Base-by-base conservation (phyloP, 2,888 invertebrate genomes). In the Drosophila incognita region DNA sequence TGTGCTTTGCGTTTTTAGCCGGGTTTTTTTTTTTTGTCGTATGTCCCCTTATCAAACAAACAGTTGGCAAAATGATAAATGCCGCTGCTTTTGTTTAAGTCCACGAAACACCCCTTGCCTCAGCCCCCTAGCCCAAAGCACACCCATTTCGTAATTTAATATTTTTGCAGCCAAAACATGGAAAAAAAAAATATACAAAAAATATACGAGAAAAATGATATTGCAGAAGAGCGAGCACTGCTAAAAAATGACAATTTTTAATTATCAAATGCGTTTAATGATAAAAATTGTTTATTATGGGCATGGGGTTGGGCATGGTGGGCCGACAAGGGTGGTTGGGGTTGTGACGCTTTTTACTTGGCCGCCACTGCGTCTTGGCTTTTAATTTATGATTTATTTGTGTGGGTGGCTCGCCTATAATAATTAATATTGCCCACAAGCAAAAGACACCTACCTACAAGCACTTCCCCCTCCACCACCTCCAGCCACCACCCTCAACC, bases 231-330 rank as follows among this genome's bases (percentile, higher is more conserved):
- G 74, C 52, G 54, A 48, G 69, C 62, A 53, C 69, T 53, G 71
- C 71, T 86, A 84, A 90, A 91, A 88, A 89, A 87, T 83, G 82
- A 81, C 83, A 89, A 87, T 90, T 91, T 91, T 92, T 91, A 91
- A 91, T 91, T 92, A 91, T 90, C 86, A 91, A 91, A 91, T 89
- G 92, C 89, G 86, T 91, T 84, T 91, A 91, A 92, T 91, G 91
- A 92, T 90, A 91, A 89, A 89, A 87, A 91, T 89, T 87, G 78
- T 83, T 62, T 74, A 78, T 80, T 75, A 58, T 60, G 80, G 65
- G 65, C 46, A 46, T 54, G 59, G 61, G 52, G 42, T 38, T 73
- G 51, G 56, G 62, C 24, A 46, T 52, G 56, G 42, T 36, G 66
- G 27, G 42, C 10, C 8, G 21, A 13, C 36, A 21, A 13, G 36